Evolutionary conservation across 1,140 invertebrate species (phyloP).

Genomic region (Zeugodacus cucurbitae): DNA sequence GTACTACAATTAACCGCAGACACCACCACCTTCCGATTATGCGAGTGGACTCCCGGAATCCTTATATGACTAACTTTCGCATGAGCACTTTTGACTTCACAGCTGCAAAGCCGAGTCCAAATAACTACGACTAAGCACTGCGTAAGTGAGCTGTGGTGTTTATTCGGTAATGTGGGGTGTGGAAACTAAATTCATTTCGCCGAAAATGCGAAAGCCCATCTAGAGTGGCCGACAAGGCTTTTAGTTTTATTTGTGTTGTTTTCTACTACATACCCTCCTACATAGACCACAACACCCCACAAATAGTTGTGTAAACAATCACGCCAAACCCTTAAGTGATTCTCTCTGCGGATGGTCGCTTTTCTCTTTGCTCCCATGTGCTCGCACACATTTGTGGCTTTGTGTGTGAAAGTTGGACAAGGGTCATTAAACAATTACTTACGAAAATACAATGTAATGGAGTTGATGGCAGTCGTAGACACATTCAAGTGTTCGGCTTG

Average conservation of each 20-base stretch:
- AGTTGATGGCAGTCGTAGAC: background rate
- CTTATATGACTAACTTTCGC: too few species aligned
- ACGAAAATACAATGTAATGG: background rate
- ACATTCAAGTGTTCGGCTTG: background rate
- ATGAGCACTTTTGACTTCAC: too few species aligned
- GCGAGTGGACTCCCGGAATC: too few species aligned
- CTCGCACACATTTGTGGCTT: background rate
- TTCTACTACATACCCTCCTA: background rate
- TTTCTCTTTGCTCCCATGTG: background rate
- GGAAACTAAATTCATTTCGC: too few species aligned
- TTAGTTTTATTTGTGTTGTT: background rate
- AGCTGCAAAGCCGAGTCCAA: too few species aligned
- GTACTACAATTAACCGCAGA: too few species aligned
- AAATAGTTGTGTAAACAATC: background rate
- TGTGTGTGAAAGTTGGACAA: background rate
- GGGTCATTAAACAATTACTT: slow-evolving; percentile 20
- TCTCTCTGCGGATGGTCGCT: background rate
- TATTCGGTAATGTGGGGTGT: too few species aligned
- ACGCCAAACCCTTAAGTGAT: slow-evolving; percentile 1
- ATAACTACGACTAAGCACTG: too few species aligned
- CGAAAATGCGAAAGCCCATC: background rate
- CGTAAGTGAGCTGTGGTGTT: too few species aligned
- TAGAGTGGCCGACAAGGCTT: background rate
- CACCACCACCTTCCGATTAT: too few species aligned
- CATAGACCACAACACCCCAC: background rate